phyloP scores from a whole-genome alignment of 2,113 vertebrate species.

The Melanocharis versteri region DNA sequence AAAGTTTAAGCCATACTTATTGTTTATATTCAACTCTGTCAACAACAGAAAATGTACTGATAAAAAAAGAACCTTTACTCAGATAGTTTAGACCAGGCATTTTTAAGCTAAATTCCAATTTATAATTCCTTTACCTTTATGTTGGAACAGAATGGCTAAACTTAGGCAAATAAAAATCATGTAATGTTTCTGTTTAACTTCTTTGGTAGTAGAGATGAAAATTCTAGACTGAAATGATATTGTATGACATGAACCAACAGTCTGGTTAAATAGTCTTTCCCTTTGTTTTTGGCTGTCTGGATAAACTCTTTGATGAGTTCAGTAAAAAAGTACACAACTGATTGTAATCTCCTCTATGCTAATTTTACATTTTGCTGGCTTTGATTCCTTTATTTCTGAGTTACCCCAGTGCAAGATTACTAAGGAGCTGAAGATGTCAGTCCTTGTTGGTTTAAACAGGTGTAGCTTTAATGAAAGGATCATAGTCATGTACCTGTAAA shows the following conservation, averaged over 20 bases:
- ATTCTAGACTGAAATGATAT: slow-evolving; percentile 69
- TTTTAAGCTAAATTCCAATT: not conserved
- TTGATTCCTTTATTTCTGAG: slow-evolving; percentile 7
- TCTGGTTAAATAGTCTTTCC: slow-evolving; percentile 52
- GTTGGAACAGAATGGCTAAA: slow-evolving; percentile 39
- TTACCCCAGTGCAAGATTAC: not conserved
- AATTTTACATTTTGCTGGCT: slow-evolving; percentile 3
- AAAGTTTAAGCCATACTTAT: not conserved
- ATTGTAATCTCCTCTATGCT: not conserved
- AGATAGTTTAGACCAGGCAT: not conserved
- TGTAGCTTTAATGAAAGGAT: not conserved
- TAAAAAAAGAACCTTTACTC: not conserved
- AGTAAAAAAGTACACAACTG: not conserved
- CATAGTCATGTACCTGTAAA: not conserved
- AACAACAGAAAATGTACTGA: not conserved
- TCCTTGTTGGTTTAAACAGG: not conserved
- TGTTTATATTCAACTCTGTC: not conserved
- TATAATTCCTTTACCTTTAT: slow-evolving; percentile 5
- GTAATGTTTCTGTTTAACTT: slow-evolving; percentile 72
- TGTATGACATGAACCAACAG: slow-evolving; percentile 65
- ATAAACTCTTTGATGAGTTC: slow-evolving; percentile 55
- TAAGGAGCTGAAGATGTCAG: not conserved
- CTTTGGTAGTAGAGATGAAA: slow-evolving; percentile 66
- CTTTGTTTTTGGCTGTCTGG: slow-evolving; percentile 54
- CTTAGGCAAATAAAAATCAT: slow-evolving; percentile 47